phyloP scores from a whole-genome alignment of 2,113 vertebrate genomes.

The Xiphophorus maculatus region DNA sequence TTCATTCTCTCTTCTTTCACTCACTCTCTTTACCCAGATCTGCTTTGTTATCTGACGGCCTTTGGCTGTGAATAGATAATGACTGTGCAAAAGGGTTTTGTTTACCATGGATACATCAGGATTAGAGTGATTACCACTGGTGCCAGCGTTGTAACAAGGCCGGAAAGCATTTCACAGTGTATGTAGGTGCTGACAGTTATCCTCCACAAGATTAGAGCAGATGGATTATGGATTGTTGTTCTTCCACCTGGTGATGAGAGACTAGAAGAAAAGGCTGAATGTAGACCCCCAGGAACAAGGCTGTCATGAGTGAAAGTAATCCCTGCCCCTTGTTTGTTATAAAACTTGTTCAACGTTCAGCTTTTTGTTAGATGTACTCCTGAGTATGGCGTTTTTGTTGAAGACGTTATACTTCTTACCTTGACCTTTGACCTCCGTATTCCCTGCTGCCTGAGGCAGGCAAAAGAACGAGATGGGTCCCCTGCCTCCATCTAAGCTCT shows the following conservation, averaged over 20 bases:
- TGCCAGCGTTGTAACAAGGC: conserved; percentile 63
- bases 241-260: conserved; percentile 67
- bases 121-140: conserved; percentile 71
- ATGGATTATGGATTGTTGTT: conserved; percentile 63
- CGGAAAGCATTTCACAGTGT: conserved; percentile 50
- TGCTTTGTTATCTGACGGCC: conserved; percentile 53
- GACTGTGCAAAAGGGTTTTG: conserved; percentile 55
- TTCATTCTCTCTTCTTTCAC: conserved; percentile 29
- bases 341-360: conserved; percentile 25
- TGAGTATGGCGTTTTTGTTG: background rate
- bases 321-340: conserved; percentile 10
- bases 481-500: conserved; percentile 46
- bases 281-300: conserved; percentile 16
- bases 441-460: conserved; percentile 35
- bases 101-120: conserved; percentile 61
- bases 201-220: conserved; percentile 62
- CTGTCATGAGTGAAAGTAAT: conserved; percentile 33
- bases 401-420: conserved; percentile 41
- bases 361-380: conserved; percentile 27
- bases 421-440: conserved; percentile 62
- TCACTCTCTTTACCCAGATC: conserved; percentile 32
- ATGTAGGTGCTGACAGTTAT: conserved; percentile 69
- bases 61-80: conserved; percentile 70
- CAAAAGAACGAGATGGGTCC: conserved; percentile 43
- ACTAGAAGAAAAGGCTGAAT: conserved; percentile 45